phyloP scores from a whole-genome alignment of 2,888 invertebrate genomes.

The Branchipolynoe longqiensis region DNA sequence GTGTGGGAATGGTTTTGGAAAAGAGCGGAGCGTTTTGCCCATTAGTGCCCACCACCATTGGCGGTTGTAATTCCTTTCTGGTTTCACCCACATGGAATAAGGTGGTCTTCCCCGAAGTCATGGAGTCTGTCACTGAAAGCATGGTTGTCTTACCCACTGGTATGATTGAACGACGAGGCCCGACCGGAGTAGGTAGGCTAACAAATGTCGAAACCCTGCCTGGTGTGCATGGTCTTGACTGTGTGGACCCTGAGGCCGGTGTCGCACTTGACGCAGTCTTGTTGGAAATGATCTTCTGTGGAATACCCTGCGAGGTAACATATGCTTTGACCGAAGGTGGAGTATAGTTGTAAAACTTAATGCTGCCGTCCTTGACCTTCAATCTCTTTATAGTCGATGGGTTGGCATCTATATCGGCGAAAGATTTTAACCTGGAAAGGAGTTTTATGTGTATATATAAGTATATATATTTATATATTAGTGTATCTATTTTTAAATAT shows the following conservation, averaged over 20 bases:
- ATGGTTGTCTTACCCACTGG: neutral
- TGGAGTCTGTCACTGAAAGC: neutral
- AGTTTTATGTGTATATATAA: too few species aligned
- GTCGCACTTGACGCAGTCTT: neutral
- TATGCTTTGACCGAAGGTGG: conserved; percentile 30
- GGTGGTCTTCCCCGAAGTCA: too few species aligned
- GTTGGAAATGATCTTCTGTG: conserved; percentile 16
- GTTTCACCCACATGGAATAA: neutral
- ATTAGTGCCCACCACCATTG: neutral
- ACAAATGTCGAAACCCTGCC: too few species aligned
- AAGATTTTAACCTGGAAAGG: too few species aligned
- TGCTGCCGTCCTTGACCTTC: neutral
- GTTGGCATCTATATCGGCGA: neutral
- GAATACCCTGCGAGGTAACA: conserved; percentile 35
- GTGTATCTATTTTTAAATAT: too few species aligned
- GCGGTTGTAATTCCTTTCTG: neutral
- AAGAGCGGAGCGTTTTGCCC: neutral
- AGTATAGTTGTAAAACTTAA: conserved; percentile 45
- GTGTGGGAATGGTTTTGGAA: neutral
- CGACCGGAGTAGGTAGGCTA: conserved; percentile 5
- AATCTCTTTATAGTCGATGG: neutral
- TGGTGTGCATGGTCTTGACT: too few species aligned
- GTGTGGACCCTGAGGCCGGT: neutral
- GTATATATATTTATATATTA: too few species aligned
- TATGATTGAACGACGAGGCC: neutral